Base-by-base conservation (phyloP, 1,140 invertebrate species). In the Caenorhabditis brenneri region DNA sequence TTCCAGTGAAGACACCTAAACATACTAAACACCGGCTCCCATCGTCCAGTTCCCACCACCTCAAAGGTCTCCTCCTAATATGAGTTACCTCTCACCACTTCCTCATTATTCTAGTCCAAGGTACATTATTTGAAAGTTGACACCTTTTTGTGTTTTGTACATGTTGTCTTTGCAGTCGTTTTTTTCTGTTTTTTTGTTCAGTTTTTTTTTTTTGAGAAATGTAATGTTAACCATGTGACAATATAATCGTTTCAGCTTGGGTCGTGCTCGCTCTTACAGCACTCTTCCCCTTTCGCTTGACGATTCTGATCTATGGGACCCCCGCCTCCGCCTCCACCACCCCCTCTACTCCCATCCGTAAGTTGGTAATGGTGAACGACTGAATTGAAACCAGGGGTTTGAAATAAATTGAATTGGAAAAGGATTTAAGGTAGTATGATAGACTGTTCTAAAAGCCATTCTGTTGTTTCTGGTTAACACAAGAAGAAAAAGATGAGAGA, bases 11-110 rank as follows among this genome's bases (percentile, higher is more conserved):
- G 36, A 74, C 39, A 12, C 33, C 36, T 39, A 74, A 74, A 42
- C 65, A 74, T 74, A 74, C 65, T 46, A 74, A 74, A 42, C 58
- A 65, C 65, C 29, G 15, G 10, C 12, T 3, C 15, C 31, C 33
- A 33, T 22, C 27, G 31, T 33, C 12, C 36, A 3, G n/a, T 1
- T 10, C 5, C 5, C 24, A n/a, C 36, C 22, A 22, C 12, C n/a
- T 42, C 15, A 7, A 15, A 65, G 58, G 58, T 65, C 58, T 42
- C 29, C 33, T 81, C 53, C 36, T 58, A 69, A 39, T 79, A 86
- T 85, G 83, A 86, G 85, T 55, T 86, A 86, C 80, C 85, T 86
- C 48, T 86, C 86, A 27, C 86, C 86, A 15, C 86, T 86, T 46
- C 86, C 86, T 69, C 86, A 86, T 53, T 86, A 86, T 83, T 48